Base-by-base conservation (phyloP, 1,140 invertebrate species). In the Drosophila miranda region DNA sequence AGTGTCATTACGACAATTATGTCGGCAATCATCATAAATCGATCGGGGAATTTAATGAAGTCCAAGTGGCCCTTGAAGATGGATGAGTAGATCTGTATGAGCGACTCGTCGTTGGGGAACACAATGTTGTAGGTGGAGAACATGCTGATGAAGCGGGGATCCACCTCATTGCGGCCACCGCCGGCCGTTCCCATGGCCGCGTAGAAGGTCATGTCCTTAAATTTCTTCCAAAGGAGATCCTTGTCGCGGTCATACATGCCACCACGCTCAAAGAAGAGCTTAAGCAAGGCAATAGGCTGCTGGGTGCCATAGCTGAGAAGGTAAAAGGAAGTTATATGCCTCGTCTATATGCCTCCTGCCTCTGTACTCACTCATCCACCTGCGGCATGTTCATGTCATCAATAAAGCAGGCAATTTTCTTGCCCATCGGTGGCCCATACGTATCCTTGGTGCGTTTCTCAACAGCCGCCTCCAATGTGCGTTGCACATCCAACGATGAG, bases 311-410 rank as follows among this genome's bases (percentile, higher is more conserved):
- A 98, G 1, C 94, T 95, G 89, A 9, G 28, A 28, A 28, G 6
- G 28, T 28, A 7, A 28, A 30, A 3, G 8, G 0, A 30, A 8
- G 28, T 30, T 30, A 30, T n/a, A n/a, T n/a, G 34, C 59, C 42
- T 28, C 52, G 56, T 56, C 30, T 34, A 38, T 46, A 41, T 19
- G 43, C 19, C 19, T 19, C 19, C 45, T 30, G 38, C 45, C 62
- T 34, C 51, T 53, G 45, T 59, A 90, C 84, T 90, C 69, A 91
- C 88, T 88, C 86, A 78, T 93, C 92, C 26, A 97, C 95, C 91
- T 96, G 94, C 41, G 97, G 97, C 96, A 98, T 98, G 90, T 98
- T 98, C 94, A 98, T 95, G 81, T 98, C 97, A 90, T 98, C 97
- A 71, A 98, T 95, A 89, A 98, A 98, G 71, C 97, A 93, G 45